Evolutionary conservation across 2,888 invertebrate genomes (phyloP).

Genomic region (Craniophora ligustri): DNA sequence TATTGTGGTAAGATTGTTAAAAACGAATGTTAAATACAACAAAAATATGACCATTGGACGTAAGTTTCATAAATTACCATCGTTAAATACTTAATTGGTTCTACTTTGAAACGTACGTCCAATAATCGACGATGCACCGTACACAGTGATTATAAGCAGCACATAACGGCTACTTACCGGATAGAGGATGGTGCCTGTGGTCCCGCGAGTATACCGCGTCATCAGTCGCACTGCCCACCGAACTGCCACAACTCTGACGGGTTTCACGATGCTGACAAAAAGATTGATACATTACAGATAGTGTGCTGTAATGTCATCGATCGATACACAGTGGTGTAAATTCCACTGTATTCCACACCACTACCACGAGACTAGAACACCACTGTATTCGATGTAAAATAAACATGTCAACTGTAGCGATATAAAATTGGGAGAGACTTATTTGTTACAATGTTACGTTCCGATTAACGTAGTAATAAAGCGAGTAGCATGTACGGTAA

Average conservation of each 20-base stretch:
- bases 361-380: no score
- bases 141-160: slow-evolving; percentile 37
- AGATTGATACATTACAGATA: background rate
- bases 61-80: slow-evolving; percentile 13
- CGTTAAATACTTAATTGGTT: background rate
- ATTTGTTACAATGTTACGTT: no score
- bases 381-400: no score
- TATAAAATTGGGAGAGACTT: no score
- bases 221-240: slow-evolving; percentile 80
- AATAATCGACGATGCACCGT: slow-evolving; percentile 21
- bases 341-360: no score
- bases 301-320: background rate
- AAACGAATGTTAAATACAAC: slow-evolving; percentile 46
- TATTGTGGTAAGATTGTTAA: slow-evolving; percentile 43
- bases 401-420: no score
- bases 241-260: slow-evolving; percentile 83
- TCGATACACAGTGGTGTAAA: no score
- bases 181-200: slow-evolving; percentile 76
- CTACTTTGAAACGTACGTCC: slow-evolving; percentile 25
- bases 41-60: slow-evolving; percentile 15
- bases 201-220: slow-evolving; percentile 82
- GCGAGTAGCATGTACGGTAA: no score
- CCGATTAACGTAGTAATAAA: no score
- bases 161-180: slow-evolving; percentile 67
- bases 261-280: slow-evolving; percentile 72